Percentiles rank a stretch among this genome's conserved stretches.
phyloP scores from a whole-genome alignment of 2,113 vertebrate genomes.

The Corythoichthys intestinalis region DNA sequence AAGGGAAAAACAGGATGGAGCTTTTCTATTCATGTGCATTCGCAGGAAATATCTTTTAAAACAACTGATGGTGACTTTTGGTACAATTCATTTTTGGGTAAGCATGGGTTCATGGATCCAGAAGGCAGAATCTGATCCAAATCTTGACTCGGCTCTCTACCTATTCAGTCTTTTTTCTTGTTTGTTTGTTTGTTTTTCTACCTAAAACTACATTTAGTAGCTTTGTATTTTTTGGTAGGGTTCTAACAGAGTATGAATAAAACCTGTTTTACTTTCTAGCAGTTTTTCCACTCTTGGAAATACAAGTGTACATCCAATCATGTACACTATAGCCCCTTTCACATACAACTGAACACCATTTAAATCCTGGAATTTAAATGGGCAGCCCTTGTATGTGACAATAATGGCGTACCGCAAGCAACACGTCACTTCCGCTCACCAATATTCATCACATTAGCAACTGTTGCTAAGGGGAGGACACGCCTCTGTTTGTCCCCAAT shows the following conservation, averaged over 20 bases:
- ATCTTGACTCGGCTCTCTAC: background rate
- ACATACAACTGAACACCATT: too few species aligned
- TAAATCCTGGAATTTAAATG: too few species aligned
- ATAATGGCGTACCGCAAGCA: too few species aligned
- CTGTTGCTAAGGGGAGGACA: too few species aligned
- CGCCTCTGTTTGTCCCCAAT: too few species aligned
- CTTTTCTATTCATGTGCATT: conserved; percentile 51
- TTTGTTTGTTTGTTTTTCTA: too few species aligned
- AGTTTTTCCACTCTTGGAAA: background rate
- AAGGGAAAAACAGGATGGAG: conserved; percentile 47
- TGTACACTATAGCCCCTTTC: background rate
- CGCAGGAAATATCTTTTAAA: conserved; percentile 52
- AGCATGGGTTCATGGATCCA: conserved; percentile 22
- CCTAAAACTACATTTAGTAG: too few species aligned
- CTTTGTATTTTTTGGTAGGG: conserved; percentile 4
- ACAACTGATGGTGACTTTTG: conserved; percentile 31
- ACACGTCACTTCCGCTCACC: too few species aligned
- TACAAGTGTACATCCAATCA: background rate
- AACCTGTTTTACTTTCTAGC: too few species aligned
- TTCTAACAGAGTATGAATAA: conserved; percentile 23
- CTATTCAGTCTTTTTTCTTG: background rate
- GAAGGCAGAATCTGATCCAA: background rate
- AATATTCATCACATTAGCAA: too few species aligned
- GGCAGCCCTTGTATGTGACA: too few species aligned
- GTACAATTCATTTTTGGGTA: conserved; percentile 43